Evolutionary conservation across 1,140 invertebrate species (phyloP), one percentile per base, ranked within the genome.

Genomic region (Steinernema feltiae): DNA sequence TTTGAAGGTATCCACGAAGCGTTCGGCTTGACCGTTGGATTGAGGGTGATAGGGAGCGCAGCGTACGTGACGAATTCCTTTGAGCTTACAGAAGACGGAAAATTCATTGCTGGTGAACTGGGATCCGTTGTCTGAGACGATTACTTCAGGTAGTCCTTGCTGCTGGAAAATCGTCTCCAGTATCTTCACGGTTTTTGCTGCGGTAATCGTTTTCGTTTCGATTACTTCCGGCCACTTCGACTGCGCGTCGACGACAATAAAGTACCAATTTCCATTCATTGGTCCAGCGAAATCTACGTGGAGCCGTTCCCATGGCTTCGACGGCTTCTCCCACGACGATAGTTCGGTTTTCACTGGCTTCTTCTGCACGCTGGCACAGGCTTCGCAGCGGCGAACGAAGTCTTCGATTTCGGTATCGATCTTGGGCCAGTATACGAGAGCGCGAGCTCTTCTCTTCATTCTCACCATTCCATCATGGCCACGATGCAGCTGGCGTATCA

Each of bases 151-250:
- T 0, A 84, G 1, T 48, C 86, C 84, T 73, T 75, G 72, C 24
- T 46, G 29, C 27, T 79, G 15, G 53, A 83, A 83, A 27, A 81
- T 35, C 32, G 41, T 77, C 1, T 53, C 30, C 32, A 83, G 41
- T 0, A 53, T 30, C 17, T 70, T 32, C 0, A 76, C 73, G 27
- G 81, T 74, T 1, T 31, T 17, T 30, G 48, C 1, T 1, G 76
- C 29, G 1, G 72, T 78, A n/a, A 41, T 70, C 1, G 32, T 27
- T 3, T 71, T 48, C 24, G 82, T 73, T 12, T 35, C 29, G 27
- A 77, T 71, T 30, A 87, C 91, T 81, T 91, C 89, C 31, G 81
- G 85, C 78, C 85, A 89, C 78, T 89, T 89, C 1, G 86, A 87
- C 75, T 83, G 85, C 0, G 87, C 84, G 74, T 90, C 88, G 0